These are phyloP conservation scores for Hydriomena furcata DNA, from an alignment of 2,888 invertebrate species.

Conservation along the genomic window DNA sequence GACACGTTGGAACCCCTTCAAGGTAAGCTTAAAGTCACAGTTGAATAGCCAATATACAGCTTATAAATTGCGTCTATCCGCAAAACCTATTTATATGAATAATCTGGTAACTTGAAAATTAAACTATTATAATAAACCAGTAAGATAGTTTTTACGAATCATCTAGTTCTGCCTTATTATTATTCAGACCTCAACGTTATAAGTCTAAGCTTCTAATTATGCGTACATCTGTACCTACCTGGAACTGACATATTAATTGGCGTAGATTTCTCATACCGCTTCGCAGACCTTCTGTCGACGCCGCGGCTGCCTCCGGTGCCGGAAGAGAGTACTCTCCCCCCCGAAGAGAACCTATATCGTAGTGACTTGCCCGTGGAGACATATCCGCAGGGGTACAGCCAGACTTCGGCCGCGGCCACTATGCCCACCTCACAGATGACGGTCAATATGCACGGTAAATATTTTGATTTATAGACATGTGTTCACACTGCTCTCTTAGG, in stretches of 20 bases:
- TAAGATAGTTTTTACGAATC: too few species aligned
- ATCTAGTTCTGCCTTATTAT: too few species aligned
- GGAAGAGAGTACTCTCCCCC: slow-evolving; percentile 78
- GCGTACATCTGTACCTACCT: too few species aligned
- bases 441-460: slow-evolving; percentile 60
- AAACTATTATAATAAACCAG: too few species aligned
- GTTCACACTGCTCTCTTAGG: too few species aligned
- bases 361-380: slow-evolving; percentile 71
- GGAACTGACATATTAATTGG: slow-evolving; percentile 4
- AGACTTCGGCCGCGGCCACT: slow-evolving; percentile 53
- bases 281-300: slow-evolving; percentile 64
- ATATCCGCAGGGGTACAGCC: slow-evolving; percentile 62
- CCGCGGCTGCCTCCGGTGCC: slow-evolving; percentile 84
- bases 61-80: too few species aligned
- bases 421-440: slow-evolving; percentile 78
- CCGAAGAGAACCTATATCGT: slow-evolving; percentile 80
- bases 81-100: too few species aligned
- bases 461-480: background rate
- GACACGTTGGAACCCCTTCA: slow-evolving; percentile 93
- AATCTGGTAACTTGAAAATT: background rate
- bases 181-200: too few species aligned
- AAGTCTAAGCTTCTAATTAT: too few species aligned
- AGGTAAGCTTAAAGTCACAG: slow-evolving; percentile 86
- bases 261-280: slow-evolving; percentile 25
- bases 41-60: too few species aligned